Base-by-base conservation (phyloP, 2,797 vertebrate species). In the Taenioides sp. region DNA sequence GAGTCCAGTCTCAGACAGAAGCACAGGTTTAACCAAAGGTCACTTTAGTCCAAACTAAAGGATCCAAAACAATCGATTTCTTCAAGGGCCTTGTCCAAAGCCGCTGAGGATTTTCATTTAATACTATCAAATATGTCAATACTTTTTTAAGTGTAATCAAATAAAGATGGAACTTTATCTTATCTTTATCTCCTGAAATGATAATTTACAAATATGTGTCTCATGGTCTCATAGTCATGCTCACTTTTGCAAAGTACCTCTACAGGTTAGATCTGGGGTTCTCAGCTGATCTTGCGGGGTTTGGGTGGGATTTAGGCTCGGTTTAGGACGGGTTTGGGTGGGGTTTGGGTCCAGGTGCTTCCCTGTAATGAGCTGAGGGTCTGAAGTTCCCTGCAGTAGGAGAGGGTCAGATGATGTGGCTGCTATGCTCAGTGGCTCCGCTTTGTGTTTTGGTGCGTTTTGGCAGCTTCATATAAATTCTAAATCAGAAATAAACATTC, bases 11-110 rank as follows among this genome's bases (percentile, higher is more conserved):
- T 79, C 59, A 40, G 87, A 84, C 84, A 80, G 75, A 83, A 69
- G 81, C 86, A 84, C 91, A 86, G 74, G 82, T 81, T 37, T 80
- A 91, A 92, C 93, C 93, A 94, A 94, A 94, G 92, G 89, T 88
- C 18, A 80, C 76, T 82, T 83, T 72, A 75, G 83, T 80, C 87
- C 86, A 84, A 69, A 74, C 65, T 60, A 65, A 86, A 77, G 68
- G 7, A 54, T 81, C 81, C 12, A 34, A 52, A 65, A 52, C 49
- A 20, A 52, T 54, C 71, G 61, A 69, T 71, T 47, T 65, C 25
- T 78, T 66, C 61, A 78, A 70, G 74, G 77, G 71, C 71, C 78
- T 75, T 75, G 63, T 75, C 59, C 76, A 28, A 63, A 70, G 28
- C 3, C 3, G 63, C 14, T 6, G 16, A 22, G 65, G 78, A 27